Conservation (phyloP, 2,797 vertebrate genomes). For the Xenops minutus region DNA sequence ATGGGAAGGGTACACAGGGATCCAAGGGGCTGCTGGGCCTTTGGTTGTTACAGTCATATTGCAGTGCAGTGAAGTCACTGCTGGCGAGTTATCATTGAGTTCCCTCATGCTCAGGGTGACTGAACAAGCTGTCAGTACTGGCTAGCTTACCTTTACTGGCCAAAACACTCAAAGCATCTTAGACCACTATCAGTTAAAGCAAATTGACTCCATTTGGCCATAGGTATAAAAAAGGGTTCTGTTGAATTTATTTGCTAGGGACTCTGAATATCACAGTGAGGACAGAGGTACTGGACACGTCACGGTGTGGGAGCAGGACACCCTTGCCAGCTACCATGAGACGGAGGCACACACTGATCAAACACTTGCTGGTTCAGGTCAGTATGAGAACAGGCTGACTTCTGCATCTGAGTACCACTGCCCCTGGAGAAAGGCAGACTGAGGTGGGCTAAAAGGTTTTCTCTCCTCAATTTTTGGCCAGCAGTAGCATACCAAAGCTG, state of each 20-base stretch:
- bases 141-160: neutral
- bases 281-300: neutral
- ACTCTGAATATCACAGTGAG: slow-evolving; percentile 50
- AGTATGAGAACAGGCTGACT: neutral
- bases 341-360: slow-evolving; percentile 35
- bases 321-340: slow-evolving; percentile 19
- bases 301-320: slow-evolving; percentile 35
- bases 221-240: neutral
- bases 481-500: neutral
- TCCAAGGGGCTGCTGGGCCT: neutral
- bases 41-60: neutral
- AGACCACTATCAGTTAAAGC: neutral
- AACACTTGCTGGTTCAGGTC: slow-evolving; percentile 63
- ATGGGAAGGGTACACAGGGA: neutral
- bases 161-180: fast-evolving
- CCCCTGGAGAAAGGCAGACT: neutral
- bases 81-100: neutral
- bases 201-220: neutral
- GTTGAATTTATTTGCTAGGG: slow-evolving; percentile 41
- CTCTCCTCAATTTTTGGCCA: neutral
- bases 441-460: neutral
- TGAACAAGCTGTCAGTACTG: neutral
- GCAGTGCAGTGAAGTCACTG: neutral
- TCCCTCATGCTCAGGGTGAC: neutral
- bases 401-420: neutral